A percentile compares a stretch with the other conserved stretches of the same genome.
Conservation (phyloP, 2,888 invertebrate species). For the Bellardia pandia region DNA sequence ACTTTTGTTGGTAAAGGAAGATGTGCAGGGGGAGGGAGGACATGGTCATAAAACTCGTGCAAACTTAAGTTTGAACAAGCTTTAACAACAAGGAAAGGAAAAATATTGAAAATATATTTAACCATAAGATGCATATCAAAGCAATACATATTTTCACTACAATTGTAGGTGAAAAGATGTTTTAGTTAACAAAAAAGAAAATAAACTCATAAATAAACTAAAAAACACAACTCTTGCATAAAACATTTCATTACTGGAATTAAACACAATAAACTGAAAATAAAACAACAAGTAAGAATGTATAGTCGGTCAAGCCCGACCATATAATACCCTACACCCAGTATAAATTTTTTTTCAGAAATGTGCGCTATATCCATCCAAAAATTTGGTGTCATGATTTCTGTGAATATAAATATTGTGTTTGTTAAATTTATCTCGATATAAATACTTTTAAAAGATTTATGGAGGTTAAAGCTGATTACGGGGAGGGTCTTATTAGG, state of each 20-base stretch:
- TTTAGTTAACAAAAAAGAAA: constrained; percentile 38
- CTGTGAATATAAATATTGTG: no score
- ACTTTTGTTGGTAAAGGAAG: background rate
- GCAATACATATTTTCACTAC: constrained; percentile 22
- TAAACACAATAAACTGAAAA: background rate
- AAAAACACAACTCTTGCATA: constrained; percentile 66
- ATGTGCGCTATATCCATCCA: no score
- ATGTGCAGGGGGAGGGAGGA: constrained; percentile 8
- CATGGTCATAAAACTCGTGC: constrained; percentile 47
- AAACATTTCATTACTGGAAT: constrained; percentile 50
- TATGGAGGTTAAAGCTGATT: no score
- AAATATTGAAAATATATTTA: constrained; percentile 57
- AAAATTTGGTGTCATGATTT: no score
- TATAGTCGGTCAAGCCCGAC: no score
- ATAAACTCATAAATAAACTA: constrained; percentile 42
- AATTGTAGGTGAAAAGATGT: constrained; percentile 66
- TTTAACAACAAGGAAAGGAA: constrained; percentile 49
- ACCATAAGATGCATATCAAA: constrained; percentile 37
- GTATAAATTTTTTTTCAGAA: no score
- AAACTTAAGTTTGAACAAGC: constrained; percentile 21
- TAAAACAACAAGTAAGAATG: no score
- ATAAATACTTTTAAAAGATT: no score
- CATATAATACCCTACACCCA: no score
- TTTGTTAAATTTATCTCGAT: no score
- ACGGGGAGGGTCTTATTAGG: no score